Percentiles rank a stretch among this genome's conserved stretches.
phyloP scores from a whole-genome alignment of 2,113 vertebrate genomes.

The Leptocoma aspasia region DNA sequence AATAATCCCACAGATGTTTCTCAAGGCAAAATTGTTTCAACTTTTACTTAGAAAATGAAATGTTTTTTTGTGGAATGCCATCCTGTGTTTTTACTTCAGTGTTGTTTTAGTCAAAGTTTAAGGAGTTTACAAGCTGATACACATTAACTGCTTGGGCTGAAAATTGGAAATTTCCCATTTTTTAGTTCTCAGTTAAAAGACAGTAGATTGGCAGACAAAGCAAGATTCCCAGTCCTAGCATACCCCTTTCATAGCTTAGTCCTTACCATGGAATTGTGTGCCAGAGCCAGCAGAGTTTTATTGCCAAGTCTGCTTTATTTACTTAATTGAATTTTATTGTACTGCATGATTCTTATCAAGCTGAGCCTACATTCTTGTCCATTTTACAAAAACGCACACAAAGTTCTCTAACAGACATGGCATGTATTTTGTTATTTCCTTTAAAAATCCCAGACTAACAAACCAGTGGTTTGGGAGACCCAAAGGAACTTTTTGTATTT shows the following conservation, averaged over 20 bases:
- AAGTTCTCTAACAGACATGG: neutral
- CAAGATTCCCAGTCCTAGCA: neutral
- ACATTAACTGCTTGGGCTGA: neutral
- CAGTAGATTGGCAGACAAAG: neutral
- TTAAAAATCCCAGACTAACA: neutral
- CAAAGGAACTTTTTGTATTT: neutral
- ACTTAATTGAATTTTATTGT: neutral
- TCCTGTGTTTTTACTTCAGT: neutral
- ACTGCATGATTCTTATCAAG: neutral
- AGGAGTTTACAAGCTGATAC: neutral
- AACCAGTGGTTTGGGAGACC: neutral
- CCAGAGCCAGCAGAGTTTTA: neutral
- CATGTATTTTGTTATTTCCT: neutral
- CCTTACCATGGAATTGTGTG: neutral
- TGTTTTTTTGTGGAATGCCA: neutral
- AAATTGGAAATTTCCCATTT: neutral
- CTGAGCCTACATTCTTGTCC: neutral
- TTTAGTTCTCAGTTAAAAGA: neutral
- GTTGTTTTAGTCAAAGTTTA: neutral
- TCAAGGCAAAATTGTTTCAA: neutral
- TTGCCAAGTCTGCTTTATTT: neutral
- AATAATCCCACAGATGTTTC: neutral
- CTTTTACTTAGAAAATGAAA: neutral
- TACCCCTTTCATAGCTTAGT: neutral
- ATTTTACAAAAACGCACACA: neutral